Evolutionary conservation across 2,888 invertebrate species (phyloP), one percentile per base, ranked within the genome.

Genomic region (Apotomis capreana): DNA sequence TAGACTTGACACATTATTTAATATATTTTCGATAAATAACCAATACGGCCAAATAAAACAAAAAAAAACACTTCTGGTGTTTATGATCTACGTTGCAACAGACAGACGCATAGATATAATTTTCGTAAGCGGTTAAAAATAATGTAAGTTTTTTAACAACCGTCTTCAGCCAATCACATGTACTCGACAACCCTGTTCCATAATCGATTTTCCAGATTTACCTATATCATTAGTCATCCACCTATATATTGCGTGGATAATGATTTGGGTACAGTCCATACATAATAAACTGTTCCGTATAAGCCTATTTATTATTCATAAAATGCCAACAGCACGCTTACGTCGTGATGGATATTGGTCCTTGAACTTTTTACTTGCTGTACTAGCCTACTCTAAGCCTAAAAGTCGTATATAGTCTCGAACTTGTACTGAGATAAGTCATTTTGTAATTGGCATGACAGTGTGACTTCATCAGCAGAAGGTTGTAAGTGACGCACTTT

Each of bases 301-400:
- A 37, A 13, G 36, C 6, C 52, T 26, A 64, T 58, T 64, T 51
- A 70, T 70, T 70, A 70, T 64, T 70, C 70, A 70, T 70, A 59
- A 70, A 70, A 70, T 70, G 70, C 59, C 64, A 64, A 59, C 70
- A 64, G 10, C 70, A 64, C 70, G 70, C 54, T 65, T 54, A 55
- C 65, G 44, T 64, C 13, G 54, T 70, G 70, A 70, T 70, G 70
- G 70, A 70, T 67, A 70, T 59, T 60, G 60, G 65, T 55, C 60
- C 70, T 70, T 70, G 70, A 70, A 70, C 70, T 70, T 67, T 67
- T 70, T 61, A 60, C 58, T 52, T 60, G n/a, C 26, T 58, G 58
- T 58, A 49, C 44, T 58, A 44, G 59, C 8, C 13, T 9, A 10
- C 8, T 37, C 3, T 52, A 8, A 26, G 12, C 40, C 9, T 8